A percentile compares a stretch with the other conserved stretches of the same genome.
These are phyloP conservation scores for Conus betulinus DNA, from an alignment of 1,140 invertebrate genomes.

Conservation along the genomic window DNA sequence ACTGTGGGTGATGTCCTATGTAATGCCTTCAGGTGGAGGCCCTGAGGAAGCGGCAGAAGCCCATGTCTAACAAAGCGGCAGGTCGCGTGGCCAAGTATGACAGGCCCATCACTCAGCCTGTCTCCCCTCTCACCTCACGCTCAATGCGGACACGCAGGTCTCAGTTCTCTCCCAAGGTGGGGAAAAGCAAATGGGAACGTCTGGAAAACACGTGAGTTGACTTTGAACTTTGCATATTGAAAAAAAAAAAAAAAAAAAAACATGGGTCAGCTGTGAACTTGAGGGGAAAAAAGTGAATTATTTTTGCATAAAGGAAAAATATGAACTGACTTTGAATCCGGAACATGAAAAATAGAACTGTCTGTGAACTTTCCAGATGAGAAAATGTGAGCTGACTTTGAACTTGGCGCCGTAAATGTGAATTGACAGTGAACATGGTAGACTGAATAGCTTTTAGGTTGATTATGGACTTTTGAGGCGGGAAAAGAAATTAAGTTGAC, in stretches of 20 bases:
- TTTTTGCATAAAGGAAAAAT: not conserved
- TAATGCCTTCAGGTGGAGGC: conserved; percentile 60
- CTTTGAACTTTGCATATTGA: too few species aligned
- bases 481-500: too few species aligned
- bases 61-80: conserved; percentile 82
- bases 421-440: too few species aligned
- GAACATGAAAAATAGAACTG: too few species aligned
- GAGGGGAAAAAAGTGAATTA: not conserved
- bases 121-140: conserved; percentile 52
- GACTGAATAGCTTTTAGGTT: too few species aligned
- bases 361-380: too few species aligned
- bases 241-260: too few species aligned
- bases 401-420: too few species aligned
- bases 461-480: too few species aligned
- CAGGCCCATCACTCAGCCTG: conserved; percentile 60
- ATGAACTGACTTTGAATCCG: not conserved
- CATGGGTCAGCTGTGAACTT: too few species aligned
- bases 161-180: conserved; percentile 80
- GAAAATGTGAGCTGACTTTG: too few species aligned
- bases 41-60: conserved; percentile 81
- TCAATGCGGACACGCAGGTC: conserved; percentile 55
- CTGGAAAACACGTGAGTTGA: conserved; percentile 73
- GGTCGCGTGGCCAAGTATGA: conserved; percentile 78
- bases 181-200: conserved; percentile 85
- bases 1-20: too few species aligned